Base-by-base conservation (phyloP, 1,140 invertebrate genomes). In the Sipha flava region DNA sequence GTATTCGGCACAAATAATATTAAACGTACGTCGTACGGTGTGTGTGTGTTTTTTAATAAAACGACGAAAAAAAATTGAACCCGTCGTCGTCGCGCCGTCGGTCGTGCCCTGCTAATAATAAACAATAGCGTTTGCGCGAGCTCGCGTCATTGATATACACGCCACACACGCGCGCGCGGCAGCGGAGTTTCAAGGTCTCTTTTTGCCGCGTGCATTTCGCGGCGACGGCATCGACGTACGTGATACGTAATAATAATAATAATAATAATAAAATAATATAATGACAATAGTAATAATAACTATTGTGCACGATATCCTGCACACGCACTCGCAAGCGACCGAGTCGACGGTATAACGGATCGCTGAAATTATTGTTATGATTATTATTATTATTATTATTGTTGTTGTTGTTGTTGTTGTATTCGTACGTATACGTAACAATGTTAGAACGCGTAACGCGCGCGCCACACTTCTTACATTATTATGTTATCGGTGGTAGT, bases 41-140 rank as follows among this genome's bases (percentile, higher is more conserved):
- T n/a, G n/a, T n/a, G 14, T 43, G 1, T 1, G 9, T 5, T 5
- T 43, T 12, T 12, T 43, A 43, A 49, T n/a, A 59, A 62, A 31
- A 34, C 18, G 57, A 31, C 31, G n/a, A 31, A 64, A n/a, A 21
- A 34, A 59, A 59, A 31, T 64, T 34, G 23, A 66, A 23, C 37
- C 62, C 57, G 57, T 62, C 59, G 59, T 10, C 59, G 31, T 10
- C 57, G 57, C 31, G 2, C 18, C 57, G 29, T 18, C 31, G 31
- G 34, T 64, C 62, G 62, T 40, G 62, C 34, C 62, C 62, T 43
- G 62, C 62, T 66, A 66, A 66, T 66, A 66, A 66, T 66, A 66
- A 66, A 66, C 62, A 66, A 64, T 64, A 64, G 31, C 6, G 23
- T 31, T 29, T 18, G 18, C 37, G 34, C 37, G n/a, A 18, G 16